Conservation (phyloP, 2,113 vertebrate species). For the Barnardius zonarius region DNA sequence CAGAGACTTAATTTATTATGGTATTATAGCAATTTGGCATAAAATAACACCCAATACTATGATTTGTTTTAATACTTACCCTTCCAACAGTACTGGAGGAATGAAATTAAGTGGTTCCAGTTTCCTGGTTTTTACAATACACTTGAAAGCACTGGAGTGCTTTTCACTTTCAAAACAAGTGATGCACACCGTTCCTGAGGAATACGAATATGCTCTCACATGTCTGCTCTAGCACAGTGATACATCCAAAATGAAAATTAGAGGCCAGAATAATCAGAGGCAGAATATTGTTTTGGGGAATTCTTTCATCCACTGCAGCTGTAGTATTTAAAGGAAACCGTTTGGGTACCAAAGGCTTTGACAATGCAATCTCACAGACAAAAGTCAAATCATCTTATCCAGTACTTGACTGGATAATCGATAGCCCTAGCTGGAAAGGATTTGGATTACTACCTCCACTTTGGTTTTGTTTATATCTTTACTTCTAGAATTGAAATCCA, state of each 20-base stretch:
- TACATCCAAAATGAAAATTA: neutral
- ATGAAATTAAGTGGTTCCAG: neutral
- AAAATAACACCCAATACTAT: neutral
- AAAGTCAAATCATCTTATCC: neutral
- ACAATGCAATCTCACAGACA: neutral
- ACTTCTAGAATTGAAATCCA: conserved; percentile 42
- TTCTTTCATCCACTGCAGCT: neutral
- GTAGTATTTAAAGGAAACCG: neutral
- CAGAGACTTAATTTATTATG: neutral
- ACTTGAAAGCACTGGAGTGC: neutral
- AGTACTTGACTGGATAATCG: neutral
- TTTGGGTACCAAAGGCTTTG: neutral
- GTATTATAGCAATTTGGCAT: neutral
- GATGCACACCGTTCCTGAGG: neutral
- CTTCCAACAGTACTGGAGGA: neutral
- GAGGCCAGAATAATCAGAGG: neutral
- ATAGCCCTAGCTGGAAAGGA: neutral
- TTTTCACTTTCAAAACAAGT: neutral
- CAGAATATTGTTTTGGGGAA: neutral
- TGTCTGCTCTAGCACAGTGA: neutral
- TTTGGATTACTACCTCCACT: conserved; percentile 4
- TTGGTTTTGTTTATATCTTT: conserved; percentile 35
- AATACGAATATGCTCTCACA: neutral
- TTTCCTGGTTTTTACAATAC: conserved; percentile 31
- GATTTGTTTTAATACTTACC: neutral